These are phyloP conservation scores for Rhinopomastus cyanomelas DNA, from an alignment of 2,113 vertebrate genomes.

Conservation along the genomic window DNA sequence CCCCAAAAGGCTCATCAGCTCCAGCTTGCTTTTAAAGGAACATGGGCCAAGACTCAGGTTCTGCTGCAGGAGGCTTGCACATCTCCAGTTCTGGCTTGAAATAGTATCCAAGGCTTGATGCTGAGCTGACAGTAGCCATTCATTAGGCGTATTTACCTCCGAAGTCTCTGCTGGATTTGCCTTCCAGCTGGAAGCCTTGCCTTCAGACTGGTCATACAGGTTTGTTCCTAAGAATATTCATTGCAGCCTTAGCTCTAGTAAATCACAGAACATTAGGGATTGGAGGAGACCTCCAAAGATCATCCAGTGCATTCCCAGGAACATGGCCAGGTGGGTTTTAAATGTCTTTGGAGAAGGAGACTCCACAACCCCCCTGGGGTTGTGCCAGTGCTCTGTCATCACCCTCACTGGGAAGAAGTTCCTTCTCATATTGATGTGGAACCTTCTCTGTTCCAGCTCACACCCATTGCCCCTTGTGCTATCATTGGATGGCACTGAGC, in stretches of 20 bases:
- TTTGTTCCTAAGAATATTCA: background rate
- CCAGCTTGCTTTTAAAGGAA: background rate
- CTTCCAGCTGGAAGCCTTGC: background rate
- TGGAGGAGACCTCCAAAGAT: too few relatives aligned
- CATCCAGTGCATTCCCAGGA: too few relatives aligned
- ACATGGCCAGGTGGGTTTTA: too few relatives aligned
- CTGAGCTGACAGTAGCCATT: background rate
- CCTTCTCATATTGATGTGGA: too few relatives aligned
- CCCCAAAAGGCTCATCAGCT: background rate
- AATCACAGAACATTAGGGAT: too few relatives aligned
- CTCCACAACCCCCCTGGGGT: too few relatives aligned
- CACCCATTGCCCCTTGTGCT: too few relatives aligned
- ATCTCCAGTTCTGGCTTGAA: constrained; percentile 18
- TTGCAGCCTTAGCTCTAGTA: background rate
- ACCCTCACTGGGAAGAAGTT: too few relatives aligned
- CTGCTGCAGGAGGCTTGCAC: background rate
- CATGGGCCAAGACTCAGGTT: background rate
- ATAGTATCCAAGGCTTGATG: background rate
- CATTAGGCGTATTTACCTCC: background rate
- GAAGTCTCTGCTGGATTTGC: background rate
- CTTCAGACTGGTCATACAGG: background rate
- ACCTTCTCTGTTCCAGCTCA: too few relatives aligned
- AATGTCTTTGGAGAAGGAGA: too few relatives aligned
- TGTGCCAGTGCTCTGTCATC: too few relatives aligned
- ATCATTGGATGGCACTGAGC: too few relatives aligned